These are phyloP conservation scores for Casuarius casuarius DNA, from an alignment of 2,113 vertebrate genomes.

Conservation along the genomic window DNA sequence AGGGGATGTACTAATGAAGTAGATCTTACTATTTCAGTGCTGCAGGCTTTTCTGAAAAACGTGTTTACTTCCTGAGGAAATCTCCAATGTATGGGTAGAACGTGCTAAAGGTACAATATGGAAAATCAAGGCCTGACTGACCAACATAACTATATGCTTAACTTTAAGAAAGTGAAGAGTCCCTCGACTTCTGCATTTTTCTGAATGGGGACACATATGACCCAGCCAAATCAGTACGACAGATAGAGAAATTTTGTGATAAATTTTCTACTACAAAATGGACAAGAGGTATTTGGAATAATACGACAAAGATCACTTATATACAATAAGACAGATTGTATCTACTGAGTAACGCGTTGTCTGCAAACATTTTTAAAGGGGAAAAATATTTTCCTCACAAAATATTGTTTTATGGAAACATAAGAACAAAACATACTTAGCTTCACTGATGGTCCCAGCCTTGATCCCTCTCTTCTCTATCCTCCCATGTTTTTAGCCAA, in stretches of 20 bases:
- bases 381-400: neutral
- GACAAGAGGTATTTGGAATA: neutral
- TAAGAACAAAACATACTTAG: neutral
- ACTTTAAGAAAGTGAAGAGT: neutral
- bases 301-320: neutral
- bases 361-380: neutral
- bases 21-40: neutral
- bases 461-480: neutral
- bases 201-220: neutral
- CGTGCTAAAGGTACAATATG: neutral
- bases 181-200: neutral
- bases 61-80: neutral
- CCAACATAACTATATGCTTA: neutral
- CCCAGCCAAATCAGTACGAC: neutral
- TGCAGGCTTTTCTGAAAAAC: accelerated
- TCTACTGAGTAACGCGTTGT: neutral
- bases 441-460: neutral
- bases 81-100: neutral
- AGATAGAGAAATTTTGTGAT: neutral
- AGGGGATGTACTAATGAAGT: neutral
- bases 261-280: neutral
- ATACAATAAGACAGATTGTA: neutral
- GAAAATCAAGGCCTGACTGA: neutral
- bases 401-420: neutral
- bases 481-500: neutral